These are phyloP conservation scores for Pristionchus pacificus DNA, from an alignment of 1,140 invertebrate genomes.

Conservation along the genomic window DNA sequence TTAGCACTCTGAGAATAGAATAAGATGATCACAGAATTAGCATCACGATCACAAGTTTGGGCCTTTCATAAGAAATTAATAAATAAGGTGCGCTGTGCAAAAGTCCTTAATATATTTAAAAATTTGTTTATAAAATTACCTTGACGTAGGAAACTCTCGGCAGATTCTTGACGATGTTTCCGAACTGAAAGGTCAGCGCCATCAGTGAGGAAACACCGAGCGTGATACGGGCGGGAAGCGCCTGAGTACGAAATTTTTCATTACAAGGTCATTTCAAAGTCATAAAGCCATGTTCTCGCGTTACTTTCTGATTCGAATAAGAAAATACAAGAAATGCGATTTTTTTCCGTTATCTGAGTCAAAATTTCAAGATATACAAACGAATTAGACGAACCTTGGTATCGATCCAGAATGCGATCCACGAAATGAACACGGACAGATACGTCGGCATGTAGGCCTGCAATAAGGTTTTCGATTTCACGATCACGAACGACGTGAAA, in stretches of 20 bases:
- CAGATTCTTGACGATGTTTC: slow-evolving; percentile 56
- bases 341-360: neutral
- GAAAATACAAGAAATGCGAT: neutral
- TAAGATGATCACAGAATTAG: slow-evolving; percentile 1
- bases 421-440: slow-evolving; percentile 40
- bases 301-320: neutral
- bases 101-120: too few relatives aligned
- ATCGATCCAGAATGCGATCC: slow-evolving; percentile 57
- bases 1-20: slow-evolving; percentile 3
- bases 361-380: too few relatives aligned
- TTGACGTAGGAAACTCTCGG: slow-evolving; percentile 53
- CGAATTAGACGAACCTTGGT: slow-evolving; percentile 35
- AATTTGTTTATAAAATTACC: slow-evolving; percentile 17
- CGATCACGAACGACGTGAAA: too few relatives aligned
- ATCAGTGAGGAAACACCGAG: slow-evolving; percentile 46
- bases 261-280: neutral
- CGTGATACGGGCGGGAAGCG: slow-evolving; percentile 54
- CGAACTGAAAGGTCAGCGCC: slow-evolving; percentile 55
- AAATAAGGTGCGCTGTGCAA: too few relatives aligned
- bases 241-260: slow-evolving; percentile 16
- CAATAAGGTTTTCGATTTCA: too few relatives aligned
- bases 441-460: slow-evolving; percentile 50
- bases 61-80: too few relatives aligned
- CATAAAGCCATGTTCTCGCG: neutral
- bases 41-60: too few relatives aligned